Percentiles rank a stretch among this genome's conserved stretches.
These are phyloP conservation scores for Papilio elwesi DNA, from an alignment of 2,888 invertebrate species.

Conservation along the genomic window DNA sequence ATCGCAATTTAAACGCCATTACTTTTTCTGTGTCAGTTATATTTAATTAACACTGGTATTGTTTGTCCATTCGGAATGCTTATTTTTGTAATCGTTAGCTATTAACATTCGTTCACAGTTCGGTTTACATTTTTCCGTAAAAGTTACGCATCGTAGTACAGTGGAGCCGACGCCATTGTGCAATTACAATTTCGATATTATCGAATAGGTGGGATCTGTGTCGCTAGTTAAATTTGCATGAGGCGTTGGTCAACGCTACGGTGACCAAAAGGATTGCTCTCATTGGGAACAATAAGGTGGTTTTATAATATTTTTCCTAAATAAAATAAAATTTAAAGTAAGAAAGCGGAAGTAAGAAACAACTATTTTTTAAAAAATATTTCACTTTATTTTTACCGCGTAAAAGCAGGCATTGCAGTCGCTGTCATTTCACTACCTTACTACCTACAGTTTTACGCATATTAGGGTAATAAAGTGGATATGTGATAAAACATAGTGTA, in stretches of 20 bases:
- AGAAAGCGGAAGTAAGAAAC: too few species aligned
- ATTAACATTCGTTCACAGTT: slow-evolving; percentile 8
- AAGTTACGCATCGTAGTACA: slow-evolving; percentile 42
- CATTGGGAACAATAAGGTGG: neutral
- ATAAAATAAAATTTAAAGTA: too few species aligned
- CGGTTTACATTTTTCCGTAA: neutral
- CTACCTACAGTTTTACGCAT: too few species aligned
- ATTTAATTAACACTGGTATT: neutral
- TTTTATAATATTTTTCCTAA: too few species aligned
- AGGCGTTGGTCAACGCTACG: slow-evolving; percentile 61
- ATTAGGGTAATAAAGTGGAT: too few species aligned
- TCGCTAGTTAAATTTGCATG: slow-evolving; percentile 64
- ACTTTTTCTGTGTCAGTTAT: neutral
- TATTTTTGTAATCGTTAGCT: neutral
- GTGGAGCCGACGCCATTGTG: slow-evolving; percentile 56
- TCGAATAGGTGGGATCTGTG: slow-evolving; percentile 72
- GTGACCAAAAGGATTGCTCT: slow-evolving; percentile 27
- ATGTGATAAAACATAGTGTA: too few species aligned
- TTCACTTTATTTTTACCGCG: too few species aligned
- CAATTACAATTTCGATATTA: slow-evolving; percentile 70
- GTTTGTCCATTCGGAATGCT: neutral
- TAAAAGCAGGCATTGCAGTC: too few species aligned
- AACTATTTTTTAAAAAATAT: too few species aligned
- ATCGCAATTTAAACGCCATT: too few species aligned
- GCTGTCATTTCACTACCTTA: too few species aligned